Conservation (phyloP, 2,888 invertebrate species). For the Dyspetes luteomarginatus region DNA sequence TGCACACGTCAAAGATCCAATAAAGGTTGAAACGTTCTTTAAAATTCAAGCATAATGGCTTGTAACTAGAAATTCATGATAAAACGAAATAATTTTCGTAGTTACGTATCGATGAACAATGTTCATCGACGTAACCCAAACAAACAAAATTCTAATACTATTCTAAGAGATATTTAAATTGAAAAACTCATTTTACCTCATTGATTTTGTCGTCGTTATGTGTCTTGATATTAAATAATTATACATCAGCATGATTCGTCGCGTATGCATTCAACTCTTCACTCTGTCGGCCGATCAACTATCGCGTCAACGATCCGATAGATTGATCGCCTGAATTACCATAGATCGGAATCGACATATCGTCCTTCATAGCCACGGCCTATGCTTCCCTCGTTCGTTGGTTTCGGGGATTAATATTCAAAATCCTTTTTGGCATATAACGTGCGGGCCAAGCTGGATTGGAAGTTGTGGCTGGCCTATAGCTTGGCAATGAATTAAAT, state of each 20-base stretch:
- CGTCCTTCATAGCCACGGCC: constrained; percentile 14
- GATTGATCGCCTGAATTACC: constrained; percentile 57
- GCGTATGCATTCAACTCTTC: constrained; percentile 37
- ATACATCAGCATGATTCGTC: constrained; percentile 4
- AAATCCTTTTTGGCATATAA: constrained; percentile 64
- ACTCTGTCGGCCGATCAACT: not conserved
- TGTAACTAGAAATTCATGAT: too few species aligned
- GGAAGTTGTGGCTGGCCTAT: constrained; percentile 15
- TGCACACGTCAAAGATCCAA: not conserved
- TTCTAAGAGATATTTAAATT: too few species aligned
- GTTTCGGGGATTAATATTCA: constrained; percentile 60
- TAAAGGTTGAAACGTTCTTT: not conserved
- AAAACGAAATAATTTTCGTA: too few species aligned
- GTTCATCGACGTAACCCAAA: too few species aligned
- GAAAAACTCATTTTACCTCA: not conserved
- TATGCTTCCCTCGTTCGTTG: constrained; percentile 20
- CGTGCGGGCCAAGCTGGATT: constrained; percentile 12
- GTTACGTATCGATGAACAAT: too few species aligned
- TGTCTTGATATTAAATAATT: too few species aligned
- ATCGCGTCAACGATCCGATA: constrained; percentile 45
- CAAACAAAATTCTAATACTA: too few species aligned
- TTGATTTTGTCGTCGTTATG: not conserved
- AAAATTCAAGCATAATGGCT: too few species aligned
- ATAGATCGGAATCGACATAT: constrained; percentile 43
- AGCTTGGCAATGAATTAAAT: constrained; percentile 62